Evolutionary conservation across 2,888 invertebrate species (phyloP), one percentile per base, ranked within the genome.

Genomic region (Dryobotodes eremita): DNA sequence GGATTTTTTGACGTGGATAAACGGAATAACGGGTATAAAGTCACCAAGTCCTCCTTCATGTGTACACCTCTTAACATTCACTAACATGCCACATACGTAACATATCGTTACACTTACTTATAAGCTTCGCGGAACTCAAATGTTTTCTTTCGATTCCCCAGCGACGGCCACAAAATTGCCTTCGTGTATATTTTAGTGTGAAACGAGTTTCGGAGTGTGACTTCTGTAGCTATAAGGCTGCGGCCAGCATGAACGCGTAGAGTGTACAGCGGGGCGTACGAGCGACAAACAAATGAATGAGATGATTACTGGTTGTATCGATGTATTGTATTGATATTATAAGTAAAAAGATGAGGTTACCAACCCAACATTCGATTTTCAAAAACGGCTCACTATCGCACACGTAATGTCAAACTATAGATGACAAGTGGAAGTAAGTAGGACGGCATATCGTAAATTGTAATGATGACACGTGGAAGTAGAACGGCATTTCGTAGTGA

Each of bases 91-190:
- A 75, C 83, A 79, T 46, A 66, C 20, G 50, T 75, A 77, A 65
- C 74, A 61, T 42, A 70, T 53, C 46, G 17, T 75, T 48, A 72
- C 62, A 74, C 75, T 61, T 79, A 82, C 73, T 79, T 80, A 80
- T 74, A 77, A 76, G 76, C 82, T 73, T 64, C 64, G 61, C 46
- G 55, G 65, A 79, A 71, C 83, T 83, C 82, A 86, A 89, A 86
- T 90, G 82, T 90, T 89, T 89, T 90, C 90, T 87, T 90, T 88
- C 86, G 85, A 90, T 89, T 83, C 88, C 89, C 86, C 64, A 46
- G 87, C 70, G 88, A 77, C 80, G 59, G 74, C 79, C 83, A 80
- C 85, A 84, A 86, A 89, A 90, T 88, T 88, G 86, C 85, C 83
- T 84, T 79, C 87, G 82, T 90, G 90, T 90, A 89, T 91, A 89